Evolutionary conservation across 2,888 invertebrate genomes (phyloP), one percentile per base, ranked within the genome.

Genomic region (Tenthredo scrophulariae): DNA sequence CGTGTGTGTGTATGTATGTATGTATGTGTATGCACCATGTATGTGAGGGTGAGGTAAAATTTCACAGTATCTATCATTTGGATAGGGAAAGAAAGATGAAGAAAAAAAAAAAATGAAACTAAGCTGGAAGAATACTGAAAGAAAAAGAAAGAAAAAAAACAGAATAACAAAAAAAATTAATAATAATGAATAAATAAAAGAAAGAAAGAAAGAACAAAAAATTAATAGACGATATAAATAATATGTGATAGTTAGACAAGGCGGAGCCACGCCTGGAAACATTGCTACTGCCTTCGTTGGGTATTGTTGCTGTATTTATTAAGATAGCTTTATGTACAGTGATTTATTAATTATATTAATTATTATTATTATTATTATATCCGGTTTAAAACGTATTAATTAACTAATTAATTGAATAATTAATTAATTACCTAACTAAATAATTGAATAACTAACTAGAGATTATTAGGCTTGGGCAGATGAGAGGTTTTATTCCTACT

Each of bases 241-340:
- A 62, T 62, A 26, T 62, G 26, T 75, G 70, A 70, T 70, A 40
- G 70, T 70, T 18, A 46, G 54, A 29, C 22, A 70, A 33, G 70
- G n/a, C 33, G n/a, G 70, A 58, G 74, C 50, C 77, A 75, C 75
- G 84, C 84, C 74, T 58, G 77, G 54, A 22, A 43, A 84, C 58
- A 82, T 50, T 54, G 70, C 72, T 85, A 85, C 85, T 85, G 85
- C 85, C 85, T 85, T 82, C 62, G 84, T 84, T 84, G 79, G 77
- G 77, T 84, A 84, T 70, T 85, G 79, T 80, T 85, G 80, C 80
- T 82, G 79, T 80, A 80, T 79, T 85, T 80, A 80, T 80, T 84
- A 84, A 84, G 77, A 85, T 85, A 84, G 84, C 77, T 84, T 84
- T 84, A 84, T 75, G 84, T 74, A 84, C 70, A 72, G 84, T 72